phyloP scores from a whole-genome alignment of 2,113 vertebrate species.

The Indicator maculatus region DNA sequence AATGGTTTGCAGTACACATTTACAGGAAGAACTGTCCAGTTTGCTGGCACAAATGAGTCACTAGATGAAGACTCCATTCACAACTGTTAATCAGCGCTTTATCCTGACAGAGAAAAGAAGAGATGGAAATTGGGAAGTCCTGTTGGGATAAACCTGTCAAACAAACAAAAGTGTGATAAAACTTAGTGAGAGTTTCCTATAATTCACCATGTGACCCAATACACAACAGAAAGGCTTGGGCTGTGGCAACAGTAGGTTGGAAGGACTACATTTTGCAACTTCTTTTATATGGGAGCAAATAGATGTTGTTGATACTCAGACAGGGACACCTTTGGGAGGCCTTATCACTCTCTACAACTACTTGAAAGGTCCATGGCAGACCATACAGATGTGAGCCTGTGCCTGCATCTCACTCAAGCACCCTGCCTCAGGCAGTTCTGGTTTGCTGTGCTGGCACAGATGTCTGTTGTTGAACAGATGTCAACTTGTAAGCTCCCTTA shows the following conservation, averaged over 20 bases:
- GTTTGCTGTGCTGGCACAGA: slow-evolving; percentile 46
- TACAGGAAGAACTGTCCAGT: not conserved
- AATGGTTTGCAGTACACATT: not conserved
- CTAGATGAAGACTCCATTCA: not conserved
- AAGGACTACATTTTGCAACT: not conserved
- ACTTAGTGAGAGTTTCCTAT: not conserved
- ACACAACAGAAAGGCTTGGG: not conserved
- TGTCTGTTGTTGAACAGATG: slow-evolving; percentile 69
- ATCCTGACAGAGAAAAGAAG: not conserved
- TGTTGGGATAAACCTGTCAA: not conserved
- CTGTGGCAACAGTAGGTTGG: not conserved
- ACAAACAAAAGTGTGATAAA: not conserved
- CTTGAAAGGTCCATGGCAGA: not conserved
- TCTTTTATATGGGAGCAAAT: not conserved
- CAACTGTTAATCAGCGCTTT: not conserved
- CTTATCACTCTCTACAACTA: not conserved
- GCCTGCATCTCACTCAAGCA: not conserved
- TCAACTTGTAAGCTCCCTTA: slow-evolving; percentile 64
- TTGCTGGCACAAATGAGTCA: not conserved
- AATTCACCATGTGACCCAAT: not conserved
- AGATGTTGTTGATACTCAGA: not conserved
- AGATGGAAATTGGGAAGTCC: not conserved
- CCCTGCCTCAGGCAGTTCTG: not conserved
- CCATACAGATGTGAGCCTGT: not conserved
- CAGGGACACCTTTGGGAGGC: not conserved